phyloP scores from a whole-genome alignment of 1,140 invertebrate species.

The Apis dorsata region DNA sequence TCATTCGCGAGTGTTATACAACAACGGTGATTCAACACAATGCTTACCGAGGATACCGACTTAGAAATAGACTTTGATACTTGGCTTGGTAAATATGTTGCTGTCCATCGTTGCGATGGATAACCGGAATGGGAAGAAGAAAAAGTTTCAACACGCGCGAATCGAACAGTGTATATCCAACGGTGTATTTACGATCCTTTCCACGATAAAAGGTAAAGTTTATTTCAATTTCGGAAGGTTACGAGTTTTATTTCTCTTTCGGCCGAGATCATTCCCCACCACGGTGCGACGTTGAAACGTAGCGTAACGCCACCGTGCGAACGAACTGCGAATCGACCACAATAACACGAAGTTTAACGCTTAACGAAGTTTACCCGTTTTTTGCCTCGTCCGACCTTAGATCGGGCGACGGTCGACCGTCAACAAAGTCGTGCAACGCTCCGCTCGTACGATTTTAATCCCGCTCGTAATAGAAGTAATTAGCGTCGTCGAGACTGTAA shows the following conservation, averaged over 20 bases:
- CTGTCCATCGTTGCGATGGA: neutral
- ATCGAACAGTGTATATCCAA: neutral
- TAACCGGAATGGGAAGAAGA: neutral
- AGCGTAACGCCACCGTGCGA: no score
- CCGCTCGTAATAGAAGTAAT: constrained; percentile 39
- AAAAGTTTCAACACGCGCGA: neutral
- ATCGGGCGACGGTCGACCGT: constrained; percentile 12
- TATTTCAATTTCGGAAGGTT: neutral
- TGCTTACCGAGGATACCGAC: neutral
- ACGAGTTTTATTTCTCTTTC: neutral
- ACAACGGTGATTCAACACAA: constrained; percentile 20
- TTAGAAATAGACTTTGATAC: constrained; percentile 33
- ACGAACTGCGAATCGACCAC: constrained; percentile 2
- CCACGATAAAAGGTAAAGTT: constrained; percentile 20
- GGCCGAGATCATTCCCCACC: neutral
- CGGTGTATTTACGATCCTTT: neutral
- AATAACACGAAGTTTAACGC: constrained; percentile 28
- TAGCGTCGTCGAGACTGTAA: constrained; percentile 33
- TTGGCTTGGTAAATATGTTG: neutral
- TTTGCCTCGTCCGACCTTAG: constrained; percentile 45
- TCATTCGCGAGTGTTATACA: constrained; percentile 4
- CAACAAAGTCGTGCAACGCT: constrained; percentile 10
- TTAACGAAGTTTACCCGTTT: constrained; percentile 39
- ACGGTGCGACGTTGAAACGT: no score
- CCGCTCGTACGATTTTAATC: constrained; percentile 35